Evolutionary conservation across 2,113 vertebrate genomes (phyloP).

Genomic region (Nannospalax galili): DNA sequence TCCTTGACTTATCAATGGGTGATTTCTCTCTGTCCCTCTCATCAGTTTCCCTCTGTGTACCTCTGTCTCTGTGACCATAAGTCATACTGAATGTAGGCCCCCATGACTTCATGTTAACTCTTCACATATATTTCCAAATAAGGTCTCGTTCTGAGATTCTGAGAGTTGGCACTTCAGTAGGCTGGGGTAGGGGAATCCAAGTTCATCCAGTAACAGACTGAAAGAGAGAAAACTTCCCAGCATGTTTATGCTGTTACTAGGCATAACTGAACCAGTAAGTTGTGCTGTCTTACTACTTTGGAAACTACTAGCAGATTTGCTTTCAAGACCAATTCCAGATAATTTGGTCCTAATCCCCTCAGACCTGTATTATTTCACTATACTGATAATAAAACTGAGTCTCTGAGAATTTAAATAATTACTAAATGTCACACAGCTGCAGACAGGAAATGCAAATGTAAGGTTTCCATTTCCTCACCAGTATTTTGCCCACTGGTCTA

Average conservation of each 20-base stretch:
- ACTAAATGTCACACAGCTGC: neutral
- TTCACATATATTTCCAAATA: neutral
- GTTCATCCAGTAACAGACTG: neutral
- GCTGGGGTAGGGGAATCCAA: neutral
- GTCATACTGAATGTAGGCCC: neutral
- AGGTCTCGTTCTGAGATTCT: neutral
- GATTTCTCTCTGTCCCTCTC: neutral
- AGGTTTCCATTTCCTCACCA: neutral
- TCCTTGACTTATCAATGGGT: neutral
- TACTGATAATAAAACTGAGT: neutral
- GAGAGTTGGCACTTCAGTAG: neutral
- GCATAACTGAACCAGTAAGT: neutral
- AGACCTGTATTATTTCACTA: neutral
- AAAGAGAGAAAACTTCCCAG: neutral
- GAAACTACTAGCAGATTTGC: neutral
- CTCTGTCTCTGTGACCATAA: neutral
- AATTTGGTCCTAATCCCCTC: neutral
- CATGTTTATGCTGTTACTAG: neutral
- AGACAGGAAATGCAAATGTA: neutral
- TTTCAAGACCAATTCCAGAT: neutral
- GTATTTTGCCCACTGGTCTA: neutral
- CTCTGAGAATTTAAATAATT: neutral
- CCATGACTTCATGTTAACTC: neutral
- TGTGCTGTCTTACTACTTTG: neutral
- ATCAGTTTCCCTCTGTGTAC: neutral